Evolutionary conservation across 2,888 invertebrate species (phyloP), one percentile per base, ranked within the genome.

Genomic region (Empis stercorea): DNA sequence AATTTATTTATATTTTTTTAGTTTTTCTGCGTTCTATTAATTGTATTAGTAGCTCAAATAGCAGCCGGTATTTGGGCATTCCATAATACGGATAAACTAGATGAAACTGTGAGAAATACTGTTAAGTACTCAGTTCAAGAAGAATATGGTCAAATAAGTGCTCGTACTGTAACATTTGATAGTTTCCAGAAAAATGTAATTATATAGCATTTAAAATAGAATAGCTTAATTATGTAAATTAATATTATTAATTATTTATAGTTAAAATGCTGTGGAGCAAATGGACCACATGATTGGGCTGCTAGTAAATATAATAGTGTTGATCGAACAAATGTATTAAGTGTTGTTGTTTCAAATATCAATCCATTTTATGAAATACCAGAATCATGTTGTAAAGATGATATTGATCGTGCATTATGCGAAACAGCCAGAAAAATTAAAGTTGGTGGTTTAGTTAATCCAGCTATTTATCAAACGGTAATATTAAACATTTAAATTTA

Each of bases 241-340:
- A n/a, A 30, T 23, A 13, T 20, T 27, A 17, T 7, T 16, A 20
- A 17, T 38, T 4, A 10, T 38, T 42, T 67, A 46, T 59, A 83
- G 81, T 71, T 88, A 50, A 68, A 80, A 55, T 89, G 88, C 61
- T 89, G 89, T 62, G 89, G 88, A 17, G 82, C 82, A 3, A 76
- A 76, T 54, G 76, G 76, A 40, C 81, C 84, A 3, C 66, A 68
- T 1, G 86, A 87, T 64, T 87, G 86, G 86, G 73, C 76, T 46
- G 73, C 75, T 14, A 79, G 78, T 52, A 73, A 71, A 54, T 80
- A 75, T 57, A 75, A 74, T 48, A 71, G 71, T 44, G 68, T 66
- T 23, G 73, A 71, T 57, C 62, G 69, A 15, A 66, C 71, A 11
- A 63, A 67, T 47, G 65, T 69, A 30, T 57, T 72, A 10, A 71